phyloP scores from a whole-genome alignment of 2,797 vertebrate species.

The Dermochelys coriacea region DNA sequence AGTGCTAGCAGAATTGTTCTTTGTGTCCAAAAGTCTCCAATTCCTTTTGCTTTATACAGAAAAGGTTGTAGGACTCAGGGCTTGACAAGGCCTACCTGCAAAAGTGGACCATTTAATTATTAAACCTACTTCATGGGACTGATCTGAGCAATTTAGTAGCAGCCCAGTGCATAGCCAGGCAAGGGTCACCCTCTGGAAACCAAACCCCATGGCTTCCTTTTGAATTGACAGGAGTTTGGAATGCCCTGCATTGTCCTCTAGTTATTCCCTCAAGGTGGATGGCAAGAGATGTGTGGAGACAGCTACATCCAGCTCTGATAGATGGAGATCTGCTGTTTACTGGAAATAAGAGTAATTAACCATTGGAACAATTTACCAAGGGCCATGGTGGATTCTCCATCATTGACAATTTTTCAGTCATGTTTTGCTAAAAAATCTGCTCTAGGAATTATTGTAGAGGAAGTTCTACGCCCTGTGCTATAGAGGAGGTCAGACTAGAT shows the following conservation, averaged over 20 bases:
- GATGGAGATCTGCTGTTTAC: fast-evolving
- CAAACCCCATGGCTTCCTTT: too few relatives aligned
- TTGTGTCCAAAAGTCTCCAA: fast-evolving
- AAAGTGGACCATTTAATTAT: neutral
- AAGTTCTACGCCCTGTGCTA: too few relatives aligned
- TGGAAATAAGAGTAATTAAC: too few relatives aligned
- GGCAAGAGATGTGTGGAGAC: neutral
- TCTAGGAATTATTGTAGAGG: too few relatives aligned
- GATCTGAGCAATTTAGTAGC: neutral
- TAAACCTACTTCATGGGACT: neutral
- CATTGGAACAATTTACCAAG: too few relatives aligned
- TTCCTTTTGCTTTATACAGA: neutral
- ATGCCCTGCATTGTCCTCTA: neutral
- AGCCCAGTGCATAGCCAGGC: neutral
- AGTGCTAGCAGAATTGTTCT: neutral
- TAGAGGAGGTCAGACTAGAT: neutral
- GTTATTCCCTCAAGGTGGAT: neutral
- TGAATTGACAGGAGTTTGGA: neutral
- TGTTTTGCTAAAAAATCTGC: too few relatives aligned
- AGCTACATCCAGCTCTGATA: neutral
- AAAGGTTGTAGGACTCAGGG: neutral
- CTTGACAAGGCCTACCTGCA: neutral
- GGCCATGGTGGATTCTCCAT: too few relatives aligned
- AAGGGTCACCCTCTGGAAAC: neutral
- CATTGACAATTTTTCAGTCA: too few relatives aligned